These are phyloP conservation scores for Aurelia sp. DNA, from an alignment of 30 jellyfish, hydroid and myxozoan species.

Conservation along the genomic window DNA sequence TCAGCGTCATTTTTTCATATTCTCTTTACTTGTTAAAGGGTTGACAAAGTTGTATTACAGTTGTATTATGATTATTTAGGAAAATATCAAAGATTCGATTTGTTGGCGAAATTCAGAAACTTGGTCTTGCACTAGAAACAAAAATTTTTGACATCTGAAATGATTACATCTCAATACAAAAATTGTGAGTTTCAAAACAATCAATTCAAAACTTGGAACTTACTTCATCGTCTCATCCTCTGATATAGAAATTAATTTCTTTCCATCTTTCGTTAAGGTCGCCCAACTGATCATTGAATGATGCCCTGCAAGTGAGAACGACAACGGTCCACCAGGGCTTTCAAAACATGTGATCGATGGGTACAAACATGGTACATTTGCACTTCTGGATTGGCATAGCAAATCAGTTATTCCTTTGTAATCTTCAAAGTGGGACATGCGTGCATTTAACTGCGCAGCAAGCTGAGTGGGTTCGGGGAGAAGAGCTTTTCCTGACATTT, in stretches of 20 bases:
- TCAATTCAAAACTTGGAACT: neutral
- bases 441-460: conserved; percentile 76
- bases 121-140: neutral
- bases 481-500: conserved; percentile 67
- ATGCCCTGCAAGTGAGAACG: conserved; percentile 91
- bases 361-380: conserved; percentile 74
- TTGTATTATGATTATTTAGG: too few species aligned
- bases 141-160: neutral
- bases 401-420: conserved; percentile 32
- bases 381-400: conserved; percentile 54
- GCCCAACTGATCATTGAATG: conserved; percentile 49
- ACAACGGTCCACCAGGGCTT: conserved; percentile 85
- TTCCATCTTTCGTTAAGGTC: conserved; percentile 44
- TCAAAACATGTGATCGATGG: conserved; percentile 82
- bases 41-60: too few species aligned
- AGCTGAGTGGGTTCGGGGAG: conserved; percentile 72
- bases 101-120: neutral
- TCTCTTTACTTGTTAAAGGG: too few species aligned
- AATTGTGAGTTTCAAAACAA: neutral
- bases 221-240: conserved; percentile 70
- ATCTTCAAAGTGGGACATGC: conserved; percentile 39
- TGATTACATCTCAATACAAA: neutral
- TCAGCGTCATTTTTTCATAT: too few species aligned
- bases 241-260: conserved; percentile 4
- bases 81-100: too few species aligned